A percentile compares a stretch with the other conserved stretches of the same genome.
phyloP scores from a whole-genome alignment of 2,113 vertebrate species.

The Catharus fuscescens region DNA sequence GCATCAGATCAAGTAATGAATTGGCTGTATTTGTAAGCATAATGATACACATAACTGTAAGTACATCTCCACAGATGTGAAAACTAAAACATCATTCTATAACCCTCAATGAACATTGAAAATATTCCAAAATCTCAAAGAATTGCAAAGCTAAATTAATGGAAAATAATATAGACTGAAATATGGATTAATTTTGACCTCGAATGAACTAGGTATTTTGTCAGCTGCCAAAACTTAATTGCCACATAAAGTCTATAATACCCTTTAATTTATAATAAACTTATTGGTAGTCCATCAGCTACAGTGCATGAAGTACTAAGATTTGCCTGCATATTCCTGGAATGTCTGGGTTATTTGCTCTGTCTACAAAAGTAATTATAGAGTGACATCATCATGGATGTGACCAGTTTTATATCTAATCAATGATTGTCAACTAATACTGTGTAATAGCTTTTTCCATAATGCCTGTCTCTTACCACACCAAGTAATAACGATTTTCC shows the following conservation, averaged over 20 bases:
- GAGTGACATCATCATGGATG: background rate
- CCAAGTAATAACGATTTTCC: constrained; percentile 8
- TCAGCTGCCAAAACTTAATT: constrained; percentile 11
- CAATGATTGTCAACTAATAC: background rate
- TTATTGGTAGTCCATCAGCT: background rate
- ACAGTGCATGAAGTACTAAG: background rate
- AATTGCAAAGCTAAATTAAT: constrained; percentile 36
- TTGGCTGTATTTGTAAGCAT: background rate
- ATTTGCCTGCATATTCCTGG: background rate
- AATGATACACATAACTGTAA: background rate
- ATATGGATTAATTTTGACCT: constrained; percentile 21
- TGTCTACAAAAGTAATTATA: background rate
- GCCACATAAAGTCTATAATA: background rate
- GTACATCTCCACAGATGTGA: background rate
- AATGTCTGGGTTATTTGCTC: background rate
- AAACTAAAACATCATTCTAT: background rate
- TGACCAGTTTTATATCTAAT: background rate
- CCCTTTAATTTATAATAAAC: constrained; percentile 18
- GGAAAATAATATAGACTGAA: constrained; percentile 26
- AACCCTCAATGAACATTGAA: background rate
- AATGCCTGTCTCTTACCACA: background rate
- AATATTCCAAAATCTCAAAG: background rate
- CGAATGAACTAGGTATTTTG: background rate
- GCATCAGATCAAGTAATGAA: background rate
- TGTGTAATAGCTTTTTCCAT: background rate